Base-by-base conservation (phyloP, 2,888 invertebrate species). In the Volucella bombylans region DNA sequence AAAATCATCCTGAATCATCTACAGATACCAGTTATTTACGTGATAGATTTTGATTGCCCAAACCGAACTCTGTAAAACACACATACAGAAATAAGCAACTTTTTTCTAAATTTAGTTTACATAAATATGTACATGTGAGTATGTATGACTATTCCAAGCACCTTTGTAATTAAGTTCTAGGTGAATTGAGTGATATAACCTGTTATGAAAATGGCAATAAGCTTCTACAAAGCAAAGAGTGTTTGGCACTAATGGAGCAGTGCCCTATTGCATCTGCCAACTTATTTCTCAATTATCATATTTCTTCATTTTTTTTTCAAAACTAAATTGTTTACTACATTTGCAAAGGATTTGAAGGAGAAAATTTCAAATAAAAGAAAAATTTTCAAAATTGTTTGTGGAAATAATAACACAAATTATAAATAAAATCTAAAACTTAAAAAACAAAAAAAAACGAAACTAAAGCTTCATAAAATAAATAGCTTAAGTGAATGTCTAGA, bases 401-500 rank as follows among this genome's bases (percentile, higher is more conserved):
- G 6, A 2, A 31, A 23, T 38, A 71, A 49, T 39, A 65, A 59
- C 41, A 52, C 14, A 39, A 2, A 23, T 45, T 73, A 55, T 73
- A 43, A 47, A 31, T 49, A n/a, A 43, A n/a, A 55, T 55, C n/a
- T 41, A 54, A 23, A 49, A 38, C 38, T 8, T 8, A 45, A 31
- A 45, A 55, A 64, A 47, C 1, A 18, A 18, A 9, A 31, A 65
- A 72, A 61, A 31, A 23, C 31, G 49, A 69, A 71, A 43, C 76
- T 8, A 61, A 55, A 39, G n/a, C 14, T 39, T 67, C 38, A 68
- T 43, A 68, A 71, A 54, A 65, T 61, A 79, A 79, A 68, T 62
- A 54, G 61, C 47, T 31, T 79, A 82, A 79, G 79, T 82, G 69
- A 73, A 79, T 82, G 79, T 82, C 82, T 82, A 82, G 78, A 38